phyloP scores from a whole-genome alignment of 2,888 invertebrate species.

The Tryphoninae sp. region DNA sequence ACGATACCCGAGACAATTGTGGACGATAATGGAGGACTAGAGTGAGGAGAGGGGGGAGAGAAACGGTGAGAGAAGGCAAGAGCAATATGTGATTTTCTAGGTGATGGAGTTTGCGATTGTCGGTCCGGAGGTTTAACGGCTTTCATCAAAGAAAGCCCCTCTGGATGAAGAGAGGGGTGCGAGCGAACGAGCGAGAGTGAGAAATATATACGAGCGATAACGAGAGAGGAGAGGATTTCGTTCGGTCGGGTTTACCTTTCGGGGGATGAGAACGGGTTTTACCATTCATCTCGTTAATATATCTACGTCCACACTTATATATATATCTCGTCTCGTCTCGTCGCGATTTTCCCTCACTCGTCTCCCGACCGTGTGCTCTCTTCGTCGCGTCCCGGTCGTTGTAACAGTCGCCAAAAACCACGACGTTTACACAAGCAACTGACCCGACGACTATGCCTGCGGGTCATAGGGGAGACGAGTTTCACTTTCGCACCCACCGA shows the following conservation, averaged over 20 bases:
- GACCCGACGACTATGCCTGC: constrained; percentile 65
- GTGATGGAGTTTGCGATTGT: constrained; percentile 59
- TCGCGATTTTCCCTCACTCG: constrained; percentile 20
- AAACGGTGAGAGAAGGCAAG: neutral
- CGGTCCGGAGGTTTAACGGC: constrained; percentile 70
- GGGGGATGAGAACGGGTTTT: constrained; percentile 12
- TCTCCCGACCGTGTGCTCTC: constrained; percentile 51
- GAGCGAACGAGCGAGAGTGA: constrained; percentile 46
- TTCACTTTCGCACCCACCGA: constrained; percentile 13
- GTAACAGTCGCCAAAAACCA: constrained; percentile 51
- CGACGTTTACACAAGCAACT: constrained; percentile 74
- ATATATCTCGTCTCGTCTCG: constrained; percentile 23
- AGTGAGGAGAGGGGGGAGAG: neutral
- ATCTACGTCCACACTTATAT: neutral
- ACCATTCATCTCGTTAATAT: constrained; percentile 2
- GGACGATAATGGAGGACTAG: neutral
- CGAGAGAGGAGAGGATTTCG: constrained; percentile 50
- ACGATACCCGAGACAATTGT: neutral
- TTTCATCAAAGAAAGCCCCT: constrained; percentile 74
- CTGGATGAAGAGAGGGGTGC: constrained; percentile 55
- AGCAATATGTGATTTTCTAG: neutral
- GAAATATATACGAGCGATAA: constrained; percentile 45
- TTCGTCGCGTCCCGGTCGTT: constrained; percentile 51
- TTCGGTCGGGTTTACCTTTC: constrained; percentile 26
- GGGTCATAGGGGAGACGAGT: constrained; percentile 23